These are phyloP conservation scores for Alectoris magna DNA, from an alignment of 2,797 vertebrate genomes.

Conservation along the genomic window DNA sequence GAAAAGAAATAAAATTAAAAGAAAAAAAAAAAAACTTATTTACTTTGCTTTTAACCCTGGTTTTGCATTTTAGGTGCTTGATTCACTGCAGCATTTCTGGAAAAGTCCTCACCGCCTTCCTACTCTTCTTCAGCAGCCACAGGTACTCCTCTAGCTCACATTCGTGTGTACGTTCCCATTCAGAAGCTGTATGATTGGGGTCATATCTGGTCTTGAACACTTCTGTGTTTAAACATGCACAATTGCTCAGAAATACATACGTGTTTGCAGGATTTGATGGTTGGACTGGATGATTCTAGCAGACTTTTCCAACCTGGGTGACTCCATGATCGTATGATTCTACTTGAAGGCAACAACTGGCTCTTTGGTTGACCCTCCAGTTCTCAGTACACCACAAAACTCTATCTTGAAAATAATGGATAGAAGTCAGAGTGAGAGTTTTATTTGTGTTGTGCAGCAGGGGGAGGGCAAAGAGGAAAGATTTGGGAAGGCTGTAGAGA, in stretches of 20 bases:
- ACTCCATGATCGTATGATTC: no score
- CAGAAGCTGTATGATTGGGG: background rate
- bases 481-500: background rate
- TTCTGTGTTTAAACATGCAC: background rate
- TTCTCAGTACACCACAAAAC: accelerated
- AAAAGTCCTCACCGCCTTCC: background rate
- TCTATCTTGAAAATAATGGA: background rate
- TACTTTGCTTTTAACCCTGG: background rate
- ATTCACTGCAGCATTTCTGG: background rate
- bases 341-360: background rate
- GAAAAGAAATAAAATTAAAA: background rate
- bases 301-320: no score
- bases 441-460: background rate
- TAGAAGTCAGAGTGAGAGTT: background rate
- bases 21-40: background rate
- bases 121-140: background rate
- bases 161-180: background rate
- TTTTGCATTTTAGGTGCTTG: background rate
- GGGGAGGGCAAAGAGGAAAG: background rate
- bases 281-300: no score
- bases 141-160: background rate
- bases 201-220: accelerated
- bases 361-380: background rate
- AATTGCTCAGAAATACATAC: background rate
- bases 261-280: background rate